Percentiles rank a stretch among this genome's conserved stretches.
These are phyloP conservation scores for Acanthiza pusilla DNA, from an alignment of 2,797 vertebrate species.

Conservation along the genomic window DNA sequence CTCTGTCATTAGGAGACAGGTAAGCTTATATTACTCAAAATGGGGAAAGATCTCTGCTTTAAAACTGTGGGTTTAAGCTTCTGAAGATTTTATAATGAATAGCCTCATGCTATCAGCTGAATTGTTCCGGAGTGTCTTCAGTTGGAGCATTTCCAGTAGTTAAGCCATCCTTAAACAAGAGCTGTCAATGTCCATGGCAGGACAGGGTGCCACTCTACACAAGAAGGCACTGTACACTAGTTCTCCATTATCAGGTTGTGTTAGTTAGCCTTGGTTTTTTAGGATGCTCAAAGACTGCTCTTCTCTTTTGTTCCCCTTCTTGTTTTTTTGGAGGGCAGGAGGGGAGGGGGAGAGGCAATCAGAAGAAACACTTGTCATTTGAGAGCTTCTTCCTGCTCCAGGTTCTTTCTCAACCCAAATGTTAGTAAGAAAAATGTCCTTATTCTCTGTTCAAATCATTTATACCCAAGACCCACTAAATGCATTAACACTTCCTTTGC, in stretches of 20 bases:
- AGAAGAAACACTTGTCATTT: background rate
- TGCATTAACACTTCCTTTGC: background rate
- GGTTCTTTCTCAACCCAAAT: background rate
- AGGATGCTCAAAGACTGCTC: background rate
- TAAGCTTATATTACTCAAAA: background rate
- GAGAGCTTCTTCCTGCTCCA: background rate
- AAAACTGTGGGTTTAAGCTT: background rate
- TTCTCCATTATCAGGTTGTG: background rate
- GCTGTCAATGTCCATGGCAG: background rate
- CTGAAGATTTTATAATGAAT: background rate
- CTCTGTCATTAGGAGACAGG: background rate
- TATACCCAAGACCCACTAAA: background rate
- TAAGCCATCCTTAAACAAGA: background rate
- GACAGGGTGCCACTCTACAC: background rate
- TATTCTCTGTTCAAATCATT: background rate
- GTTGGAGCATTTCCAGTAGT: background rate
- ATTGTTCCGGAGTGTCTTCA: background rate
- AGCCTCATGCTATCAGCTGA: background rate
- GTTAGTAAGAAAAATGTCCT: background rate
- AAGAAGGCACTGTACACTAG: background rate
- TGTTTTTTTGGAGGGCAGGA: background rate
- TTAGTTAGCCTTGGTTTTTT: background rate
- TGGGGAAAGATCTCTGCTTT: background rate
- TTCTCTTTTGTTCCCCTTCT: background rate
- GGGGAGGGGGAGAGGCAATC: background rate